Evolutionary conservation across 2,113 vertebrate species (phyloP).

Genomic region (Apteryx mantelli): DNA sequence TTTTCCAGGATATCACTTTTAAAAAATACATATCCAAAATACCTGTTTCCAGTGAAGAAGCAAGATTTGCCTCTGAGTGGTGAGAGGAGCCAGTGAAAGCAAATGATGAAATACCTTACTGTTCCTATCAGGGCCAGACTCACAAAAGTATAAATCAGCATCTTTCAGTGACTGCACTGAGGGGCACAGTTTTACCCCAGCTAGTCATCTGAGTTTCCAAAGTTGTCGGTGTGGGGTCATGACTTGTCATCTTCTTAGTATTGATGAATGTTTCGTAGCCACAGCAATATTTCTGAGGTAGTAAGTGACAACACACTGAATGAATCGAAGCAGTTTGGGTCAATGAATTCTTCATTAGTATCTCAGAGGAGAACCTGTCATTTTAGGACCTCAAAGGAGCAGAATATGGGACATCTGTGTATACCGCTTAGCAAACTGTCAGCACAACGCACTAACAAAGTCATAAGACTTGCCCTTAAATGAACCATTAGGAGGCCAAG

Average conservation of each 20-base stretch:
- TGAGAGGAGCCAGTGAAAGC: background rate
- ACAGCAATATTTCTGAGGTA: background rate
- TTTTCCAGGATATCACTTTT: background rate
- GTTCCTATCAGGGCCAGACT: background rate
- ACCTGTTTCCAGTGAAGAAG: background rate
- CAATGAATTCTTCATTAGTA: background rate
- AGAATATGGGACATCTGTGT: background rate
- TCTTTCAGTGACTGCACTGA: background rate
- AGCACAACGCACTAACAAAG: background rate
- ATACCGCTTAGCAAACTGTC: background rate
- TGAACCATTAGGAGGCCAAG: background rate
- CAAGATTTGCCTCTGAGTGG: background rate
- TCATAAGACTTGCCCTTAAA: background rate
- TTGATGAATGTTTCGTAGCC: background rate
- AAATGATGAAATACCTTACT: background rate
- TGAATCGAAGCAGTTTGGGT: constrained; percentile 13
- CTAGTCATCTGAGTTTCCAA: background rate
- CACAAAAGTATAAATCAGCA: background rate
- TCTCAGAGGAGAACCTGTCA: background rate
- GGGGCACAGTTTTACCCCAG: background rate
- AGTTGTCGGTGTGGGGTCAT: background rate
- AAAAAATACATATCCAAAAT: background rate
- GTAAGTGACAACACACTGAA: background rate
- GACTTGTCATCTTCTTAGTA: background rate
- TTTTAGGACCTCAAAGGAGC: background rate